Percentiles rank a stretch among this genome's conserved stretches.
Conservation (phyloP, 2,888 invertebrate species). For the Ctenicera cuprea region DNA sequence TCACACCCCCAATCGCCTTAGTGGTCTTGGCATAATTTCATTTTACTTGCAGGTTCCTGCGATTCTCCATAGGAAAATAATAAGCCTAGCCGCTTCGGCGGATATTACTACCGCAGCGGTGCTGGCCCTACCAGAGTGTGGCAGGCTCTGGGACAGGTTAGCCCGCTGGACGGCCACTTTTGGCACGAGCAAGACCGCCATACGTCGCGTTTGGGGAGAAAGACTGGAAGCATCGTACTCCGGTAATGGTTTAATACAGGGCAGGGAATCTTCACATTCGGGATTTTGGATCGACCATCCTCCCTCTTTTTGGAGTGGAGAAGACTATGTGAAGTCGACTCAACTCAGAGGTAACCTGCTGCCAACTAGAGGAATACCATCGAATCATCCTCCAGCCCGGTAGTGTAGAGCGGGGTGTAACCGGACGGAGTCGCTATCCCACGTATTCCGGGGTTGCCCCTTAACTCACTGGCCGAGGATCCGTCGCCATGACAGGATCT, state of each 20-base stretch:
- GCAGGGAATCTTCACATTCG: not conserved
- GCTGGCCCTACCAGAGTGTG: too few relatives aligned
- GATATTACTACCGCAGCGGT: too few relatives aligned
- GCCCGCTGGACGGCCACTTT: not conserved
- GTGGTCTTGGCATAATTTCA: too few relatives aligned
- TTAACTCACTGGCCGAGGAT: not conserved
- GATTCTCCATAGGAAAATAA: too few relatives aligned
- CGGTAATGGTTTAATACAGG: conserved; percentile 50
- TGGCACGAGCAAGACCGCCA: conserved; percentile 9
- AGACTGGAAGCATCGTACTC: conserved; percentile 47
- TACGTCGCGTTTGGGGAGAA: conserved; percentile 28
- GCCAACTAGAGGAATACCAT: not conserved
- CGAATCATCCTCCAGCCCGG: not conserved
- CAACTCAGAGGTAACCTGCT: too few relatives aligned
- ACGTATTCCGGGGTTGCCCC: too few relatives aligned
- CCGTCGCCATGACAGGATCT: not conserved
- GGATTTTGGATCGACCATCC: conserved; percentile 49
- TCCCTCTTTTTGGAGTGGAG: not conserved
- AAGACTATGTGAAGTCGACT: not conserved
- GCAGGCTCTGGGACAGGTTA: too few relatives aligned
- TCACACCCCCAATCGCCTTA: too few relatives aligned
- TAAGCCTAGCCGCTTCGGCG: too few relatives aligned
- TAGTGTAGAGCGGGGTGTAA: not conserved
- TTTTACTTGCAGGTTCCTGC: too few relatives aligned
- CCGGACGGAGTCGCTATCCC: too few relatives aligned